Percentiles rank a stretch among this genome's conserved stretches.
These are phyloP conservation scores for Hydriomena furcata DNA, from an alignment of 2,888 invertebrate species.

Conservation along the genomic window DNA sequence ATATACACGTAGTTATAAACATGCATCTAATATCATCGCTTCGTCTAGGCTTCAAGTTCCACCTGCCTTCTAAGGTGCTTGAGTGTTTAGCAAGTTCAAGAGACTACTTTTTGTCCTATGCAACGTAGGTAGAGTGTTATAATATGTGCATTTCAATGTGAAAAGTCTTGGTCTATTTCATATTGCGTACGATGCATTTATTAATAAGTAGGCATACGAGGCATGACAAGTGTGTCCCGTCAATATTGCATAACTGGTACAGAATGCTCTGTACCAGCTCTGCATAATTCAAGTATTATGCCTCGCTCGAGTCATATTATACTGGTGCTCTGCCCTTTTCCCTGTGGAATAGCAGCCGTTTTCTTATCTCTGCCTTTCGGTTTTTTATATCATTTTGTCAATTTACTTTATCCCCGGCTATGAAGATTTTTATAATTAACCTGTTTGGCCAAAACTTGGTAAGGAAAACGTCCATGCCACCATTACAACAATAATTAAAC, in stretches of 20 bases:
- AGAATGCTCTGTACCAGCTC: constrained; percentile 49
- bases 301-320: constrained; percentile 33
- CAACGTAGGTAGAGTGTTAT: constrained; percentile 18
- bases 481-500: not conserved
- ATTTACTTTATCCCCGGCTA: not conserved
- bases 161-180: constrained; percentile 31
- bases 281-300: constrained; percentile 57
- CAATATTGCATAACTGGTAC: constrained; percentile 51
- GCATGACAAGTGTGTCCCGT: constrained; percentile 37
- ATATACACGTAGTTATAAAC: no score
- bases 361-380: constrained; percentile 10
- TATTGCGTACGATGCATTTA: constrained; percentile 29
- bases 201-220: constrained; percentile 33
- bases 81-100: constrained; percentile 12
- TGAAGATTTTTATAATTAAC: constrained; percentile 4
- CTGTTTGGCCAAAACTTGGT: constrained; percentile 8
- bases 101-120: constrained; percentile 26
- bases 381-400: constrained; percentile 21
- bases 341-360: constrained; percentile 37
- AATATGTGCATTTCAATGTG: constrained; percentile 30
- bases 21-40: no score
- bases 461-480: not conserved
- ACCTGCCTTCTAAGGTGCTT: constrained; percentile 17
- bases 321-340: constrained; percentile 39
- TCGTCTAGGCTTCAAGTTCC: no score